Percentiles rank a stretch among this genome's conserved stretches.
Conservation (phyloP, 2,113 vertebrate genomes). For the Poeciliopsis occidentalis region DNA sequence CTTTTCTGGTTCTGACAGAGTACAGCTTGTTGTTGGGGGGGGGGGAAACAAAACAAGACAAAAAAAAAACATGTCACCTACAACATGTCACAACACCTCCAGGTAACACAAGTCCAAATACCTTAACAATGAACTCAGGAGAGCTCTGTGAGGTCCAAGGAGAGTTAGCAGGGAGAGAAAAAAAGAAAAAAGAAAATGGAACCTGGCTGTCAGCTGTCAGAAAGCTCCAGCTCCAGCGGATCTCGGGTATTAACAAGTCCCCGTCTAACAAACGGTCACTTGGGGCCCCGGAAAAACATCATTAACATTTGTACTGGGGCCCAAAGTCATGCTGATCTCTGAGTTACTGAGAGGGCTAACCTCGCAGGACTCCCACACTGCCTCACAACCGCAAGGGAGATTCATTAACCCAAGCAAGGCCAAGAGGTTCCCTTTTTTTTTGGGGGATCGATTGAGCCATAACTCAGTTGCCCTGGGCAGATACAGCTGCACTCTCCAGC, state of each 20-base stretch:
- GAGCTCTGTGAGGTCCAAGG: conserved; percentile 18
- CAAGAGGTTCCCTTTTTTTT: conserved; percentile 47
- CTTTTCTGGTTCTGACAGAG: conserved; percentile 27
- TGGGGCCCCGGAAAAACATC: conserved; percentile 55
- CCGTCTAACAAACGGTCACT: conserved; percentile 67
- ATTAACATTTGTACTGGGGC: conserved; percentile 60
- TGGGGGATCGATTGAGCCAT: conserved; percentile 35
- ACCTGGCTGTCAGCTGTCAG: conserved; percentile 65
- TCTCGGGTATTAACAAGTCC: conserved; percentile 45
- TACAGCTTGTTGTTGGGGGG: conserved; percentile 8
- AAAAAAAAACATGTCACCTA: conserved; percentile 59
- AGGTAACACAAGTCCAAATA: conserved; percentile 38
- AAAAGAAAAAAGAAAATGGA: conserved; percentile 20
- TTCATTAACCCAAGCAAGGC: conserved; percentile 65
- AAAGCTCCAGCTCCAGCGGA: conserved; percentile 25
- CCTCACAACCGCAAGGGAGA: conserved; percentile 54
- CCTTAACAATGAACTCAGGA: conserved; percentile 47
- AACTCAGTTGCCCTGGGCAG: conserved; percentile 44
- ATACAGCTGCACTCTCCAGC: background rate
- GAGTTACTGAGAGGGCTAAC: conserved; percentile 53
- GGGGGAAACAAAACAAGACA: too few relatives aligned
- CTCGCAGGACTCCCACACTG: conserved; percentile 37
- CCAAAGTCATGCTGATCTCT: conserved; percentile 44
- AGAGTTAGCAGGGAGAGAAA: conserved; percentile 19
- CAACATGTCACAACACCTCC: conserved; percentile 62